Conservation (phyloP, 2,888 invertebrate genomes). For the Entomobrya proxima region DNA sequence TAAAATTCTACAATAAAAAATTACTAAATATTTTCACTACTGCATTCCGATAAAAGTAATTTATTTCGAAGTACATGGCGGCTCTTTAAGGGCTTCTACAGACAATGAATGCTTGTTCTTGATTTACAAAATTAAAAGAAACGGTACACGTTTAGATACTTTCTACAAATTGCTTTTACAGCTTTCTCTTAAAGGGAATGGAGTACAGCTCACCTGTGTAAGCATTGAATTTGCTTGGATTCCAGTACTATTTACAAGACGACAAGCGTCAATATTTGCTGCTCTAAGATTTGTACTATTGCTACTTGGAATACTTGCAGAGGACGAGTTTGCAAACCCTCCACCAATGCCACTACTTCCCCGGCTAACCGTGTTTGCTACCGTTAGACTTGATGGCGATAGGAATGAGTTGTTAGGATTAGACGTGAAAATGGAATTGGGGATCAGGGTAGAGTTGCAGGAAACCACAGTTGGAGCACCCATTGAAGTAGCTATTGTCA, state of each 20-base stretch:
- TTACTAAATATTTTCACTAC: too few species aligned
- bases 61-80: too few species aligned
- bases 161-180: constrained; percentile 3
- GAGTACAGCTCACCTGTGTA: constrained; percentile 73
- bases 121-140: not conserved
- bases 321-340: constrained; percentile 46
- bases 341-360: constrained; percentile 51
- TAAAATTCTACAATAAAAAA: too few species aligned
- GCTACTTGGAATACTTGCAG: constrained; percentile 63
- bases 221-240: constrained; percentile 68
- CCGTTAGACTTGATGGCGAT: constrained; percentile 22
- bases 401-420: constrained; percentile 34
- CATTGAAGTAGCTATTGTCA: constrained; percentile 45
- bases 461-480: constrained; percentile 34
- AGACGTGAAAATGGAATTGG: constrained; percentile 29
- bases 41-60: too few species aligned
- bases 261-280: constrained; percentile 66
- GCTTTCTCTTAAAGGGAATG: constrained; percentile 28
- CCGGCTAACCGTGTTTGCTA: constrained; percentile 35
- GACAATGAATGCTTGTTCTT: too few species aligned
- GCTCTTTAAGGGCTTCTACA: too few species aligned
- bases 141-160: too few species aligned
- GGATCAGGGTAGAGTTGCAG: constrained; percentile 23
- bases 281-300: constrained; percentile 65
- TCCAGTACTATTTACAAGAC: constrained; percentile 65